Percentiles rank a stretch among this genome's conserved stretches.
These are phyloP conservation scores for Esperia sulphurella DNA, from an alignment of 2,888 invertebrate genomes.

Conservation along the genomic window DNA sequence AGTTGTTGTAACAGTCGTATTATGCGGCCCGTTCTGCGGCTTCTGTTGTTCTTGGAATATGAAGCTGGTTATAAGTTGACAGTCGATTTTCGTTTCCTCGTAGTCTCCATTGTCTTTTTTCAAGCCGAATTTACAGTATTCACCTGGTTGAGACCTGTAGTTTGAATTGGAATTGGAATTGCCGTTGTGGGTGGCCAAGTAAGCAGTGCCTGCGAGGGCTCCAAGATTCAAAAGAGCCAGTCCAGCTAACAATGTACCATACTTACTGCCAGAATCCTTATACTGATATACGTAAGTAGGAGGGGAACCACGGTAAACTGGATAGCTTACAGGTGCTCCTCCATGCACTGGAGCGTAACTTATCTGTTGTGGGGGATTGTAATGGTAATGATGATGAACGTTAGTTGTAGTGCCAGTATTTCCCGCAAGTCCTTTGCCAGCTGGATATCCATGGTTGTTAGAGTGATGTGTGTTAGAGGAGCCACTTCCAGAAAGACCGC, in stretches of 20 bases:
- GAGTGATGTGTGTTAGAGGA: slow-evolving; percentile 1
- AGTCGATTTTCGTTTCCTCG: slow-evolving; percentile 66
- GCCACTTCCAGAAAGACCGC: slow-evolving; percentile 2
- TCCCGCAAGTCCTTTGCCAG: slow-evolving; percentile 29
- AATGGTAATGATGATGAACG: slow-evolving; percentile 55
- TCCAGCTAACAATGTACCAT: slow-evolving; percentile 60
- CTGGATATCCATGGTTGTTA: slow-evolving; percentile 16
- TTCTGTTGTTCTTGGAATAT: slow-evolving; percentile 39
- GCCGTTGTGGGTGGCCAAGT: slow-evolving; percentile 32
- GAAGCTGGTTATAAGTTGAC: slow-evolving; percentile 61
- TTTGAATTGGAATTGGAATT: slow-evolving; percentile 10
- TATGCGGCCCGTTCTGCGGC: slow-evolving; percentile 31
- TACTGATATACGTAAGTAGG: slow-evolving; percentile 65
- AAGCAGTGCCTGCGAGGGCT: slow-evolving; percentile 48
- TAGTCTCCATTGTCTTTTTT: slow-evolving; percentile 64
- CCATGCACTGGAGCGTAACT: slow-evolving; percentile 49
- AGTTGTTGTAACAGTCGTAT: slow-evolving; percentile 42
- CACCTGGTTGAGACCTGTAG: slow-evolving; percentile 52
- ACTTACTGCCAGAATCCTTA: slow-evolving; percentile 65
- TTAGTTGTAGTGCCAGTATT: slow-evolving; percentile 34
- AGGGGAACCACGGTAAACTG: slow-evolving; percentile 58
- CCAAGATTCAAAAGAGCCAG: slow-evolving; percentile 64
- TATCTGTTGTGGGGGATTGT: slow-evolving; percentile 60
- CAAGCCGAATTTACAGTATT: slow-evolving; percentile 62
- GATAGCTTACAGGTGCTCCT: slow-evolving; percentile 44